Conservation (phyloP, 2,113 vertebrate genomes). For the Oryzias woworae region DNA sequence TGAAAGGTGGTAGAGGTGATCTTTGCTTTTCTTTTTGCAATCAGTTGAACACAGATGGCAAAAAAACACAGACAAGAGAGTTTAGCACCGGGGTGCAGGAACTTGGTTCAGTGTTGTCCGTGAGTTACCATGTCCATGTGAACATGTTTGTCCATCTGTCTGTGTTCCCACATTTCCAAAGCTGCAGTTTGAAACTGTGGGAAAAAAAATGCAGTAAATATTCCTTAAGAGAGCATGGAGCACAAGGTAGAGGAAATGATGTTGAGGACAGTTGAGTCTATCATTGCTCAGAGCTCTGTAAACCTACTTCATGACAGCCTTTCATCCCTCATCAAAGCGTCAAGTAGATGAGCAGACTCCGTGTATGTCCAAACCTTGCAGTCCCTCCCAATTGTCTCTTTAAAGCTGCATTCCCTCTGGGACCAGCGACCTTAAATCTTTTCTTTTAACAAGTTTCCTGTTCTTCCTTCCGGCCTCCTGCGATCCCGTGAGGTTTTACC, state of each 20-base stretch:
- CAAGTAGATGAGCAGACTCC: constrained; percentile 88
- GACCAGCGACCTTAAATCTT: constrained; percentile 81
- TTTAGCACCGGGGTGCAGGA: constrained; percentile 11
- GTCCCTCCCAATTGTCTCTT: constrained; percentile 60
- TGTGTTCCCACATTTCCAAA: constrained; percentile 7
- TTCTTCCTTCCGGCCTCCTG: constrained; percentile 77
- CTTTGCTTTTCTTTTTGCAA: constrained; percentile 42
- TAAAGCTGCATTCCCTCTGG: constrained; percentile 63
- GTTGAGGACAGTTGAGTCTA: constrained; percentile 70
- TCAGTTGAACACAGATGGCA: background rate
- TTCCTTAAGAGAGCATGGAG: constrained; percentile 11
- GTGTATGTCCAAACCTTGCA: constrained; percentile 63
- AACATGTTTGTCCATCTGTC: constrained; percentile 1
- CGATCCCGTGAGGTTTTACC: constrained; percentile 49
- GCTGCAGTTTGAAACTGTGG: constrained; percentile 10
- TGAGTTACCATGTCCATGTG: constrained; percentile 6
- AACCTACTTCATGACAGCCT: constrained; percentile 79
- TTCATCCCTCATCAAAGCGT: constrained; percentile 89
- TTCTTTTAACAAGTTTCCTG: constrained; percentile 83
- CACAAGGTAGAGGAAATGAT: constrained; percentile 32
- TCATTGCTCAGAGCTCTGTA: constrained; percentile 75
- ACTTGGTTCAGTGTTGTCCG: constrained; percentile 15
- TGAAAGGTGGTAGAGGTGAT: constrained; percentile 38
- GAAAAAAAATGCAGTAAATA: constrained; percentile 5
- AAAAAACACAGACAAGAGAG: constrained; percentile 20